Conservation (phyloP, 2,797 vertebrate genomes). For the Benthosema pterotum region DNA sequence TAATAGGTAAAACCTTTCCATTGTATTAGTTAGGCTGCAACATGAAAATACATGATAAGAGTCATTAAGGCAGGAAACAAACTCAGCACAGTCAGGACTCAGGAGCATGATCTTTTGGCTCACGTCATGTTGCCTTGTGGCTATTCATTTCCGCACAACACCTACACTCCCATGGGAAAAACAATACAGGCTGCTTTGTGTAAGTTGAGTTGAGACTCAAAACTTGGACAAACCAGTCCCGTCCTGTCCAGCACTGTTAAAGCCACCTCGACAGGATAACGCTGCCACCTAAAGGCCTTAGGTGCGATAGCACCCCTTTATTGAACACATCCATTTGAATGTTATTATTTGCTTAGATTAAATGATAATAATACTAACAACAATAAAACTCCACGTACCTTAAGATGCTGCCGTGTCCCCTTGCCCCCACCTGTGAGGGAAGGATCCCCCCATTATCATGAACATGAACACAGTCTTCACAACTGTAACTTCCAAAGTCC, state of each 20-base stretch:
- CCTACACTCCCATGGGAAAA: not conserved
- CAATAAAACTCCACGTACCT: slow-evolving; percentile 77
- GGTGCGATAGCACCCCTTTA: slow-evolving; percentile 58
- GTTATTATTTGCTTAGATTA: slow-evolving; percentile 81
- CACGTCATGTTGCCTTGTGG: slow-evolving; percentile 5
- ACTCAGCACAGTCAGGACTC: too few species aligned
- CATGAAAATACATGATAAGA: slow-evolving; percentile 1
- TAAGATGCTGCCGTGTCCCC: slow-evolving; percentile 71
- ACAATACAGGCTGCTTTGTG: not conserved
- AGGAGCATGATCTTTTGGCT: not conserved
- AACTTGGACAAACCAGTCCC: slow-evolving; percentile 17
- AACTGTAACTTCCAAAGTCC: slow-evolving; percentile 36
- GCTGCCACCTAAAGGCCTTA: slow-evolving; percentile 57
- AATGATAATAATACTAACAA: too few species aligned
- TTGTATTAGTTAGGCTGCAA: too few species aligned
- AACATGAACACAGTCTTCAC: slow-evolving; percentile 69
- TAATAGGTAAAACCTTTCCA: too few species aligned
- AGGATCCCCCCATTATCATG: slow-evolving; percentile 68
- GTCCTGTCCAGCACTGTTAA: slow-evolving; percentile 21
- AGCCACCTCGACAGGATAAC: slow-evolving; percentile 69
- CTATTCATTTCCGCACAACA: not conserved
- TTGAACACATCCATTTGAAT: too few species aligned
- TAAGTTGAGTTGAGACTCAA: not conserved
- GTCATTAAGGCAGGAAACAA: slow-evolving; percentile 2
- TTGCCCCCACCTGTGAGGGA: slow-evolving; percentile 73